These are phyloP conservation scores for Podarcis raffonei DNA, from an alignment of 2,113 vertebrate genomes.

Conservation along the genomic window DNA sequence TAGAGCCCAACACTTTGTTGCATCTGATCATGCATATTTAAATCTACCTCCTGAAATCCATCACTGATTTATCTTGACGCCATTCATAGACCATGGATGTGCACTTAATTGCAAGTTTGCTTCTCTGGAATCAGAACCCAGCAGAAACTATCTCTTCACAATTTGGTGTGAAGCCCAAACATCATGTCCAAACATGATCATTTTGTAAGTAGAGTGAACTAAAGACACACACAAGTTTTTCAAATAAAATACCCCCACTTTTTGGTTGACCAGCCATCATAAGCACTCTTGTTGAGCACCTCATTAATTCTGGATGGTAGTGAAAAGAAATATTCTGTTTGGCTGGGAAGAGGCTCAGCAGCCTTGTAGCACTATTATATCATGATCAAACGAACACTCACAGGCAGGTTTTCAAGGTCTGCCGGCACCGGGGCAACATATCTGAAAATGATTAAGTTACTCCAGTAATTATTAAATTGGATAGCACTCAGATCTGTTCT, in stretches of 20 bases:
- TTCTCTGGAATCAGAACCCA: no score
- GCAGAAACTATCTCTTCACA: no score
- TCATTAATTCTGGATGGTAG: not conserved
- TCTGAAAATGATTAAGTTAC: constrained; percentile 73
- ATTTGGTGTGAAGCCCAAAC: no score
- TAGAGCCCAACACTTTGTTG: no score
- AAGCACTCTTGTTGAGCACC: not conserved
- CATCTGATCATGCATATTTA: no score
- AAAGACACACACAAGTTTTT: not conserved
- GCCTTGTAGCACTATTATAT: constrained; percentile 14
- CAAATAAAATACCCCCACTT: not conserved
- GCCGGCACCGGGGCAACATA: constrained; percentile 46
- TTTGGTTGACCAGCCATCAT: no score
- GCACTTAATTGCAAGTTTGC: no score
- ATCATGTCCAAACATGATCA: no score
- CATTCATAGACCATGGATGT: no score
- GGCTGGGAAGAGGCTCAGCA: constrained; percentile 13
- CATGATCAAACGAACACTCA: not conserved
- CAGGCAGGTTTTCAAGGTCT: constrained; percentile 44
- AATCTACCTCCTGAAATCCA: no score
- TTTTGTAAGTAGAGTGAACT: no score
- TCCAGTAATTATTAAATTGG: constrained; percentile 74
- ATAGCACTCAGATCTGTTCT: constrained; percentile 63
- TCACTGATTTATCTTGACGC: no score
- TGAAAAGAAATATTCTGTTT: not conserved